phyloP scores from a whole-genome alignment of 2,797 vertebrate species.

The Hydrocynus forskahlii region DNA sequence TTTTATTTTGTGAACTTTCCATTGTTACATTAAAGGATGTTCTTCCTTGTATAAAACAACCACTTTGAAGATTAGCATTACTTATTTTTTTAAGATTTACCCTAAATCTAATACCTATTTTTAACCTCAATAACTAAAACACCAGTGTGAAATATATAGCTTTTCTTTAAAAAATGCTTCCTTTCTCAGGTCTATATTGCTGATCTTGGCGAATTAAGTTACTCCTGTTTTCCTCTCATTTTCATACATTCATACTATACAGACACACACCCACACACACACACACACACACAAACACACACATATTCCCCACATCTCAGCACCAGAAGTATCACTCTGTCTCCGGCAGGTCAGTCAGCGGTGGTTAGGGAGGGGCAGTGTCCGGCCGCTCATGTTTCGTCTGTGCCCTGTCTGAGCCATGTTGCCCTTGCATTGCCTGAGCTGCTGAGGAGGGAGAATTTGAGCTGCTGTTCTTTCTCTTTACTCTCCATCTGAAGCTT shows the following conservation, averaged over 20 bases:
- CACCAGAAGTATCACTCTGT: conserved; percentile 29
- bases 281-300: too few species aligned
- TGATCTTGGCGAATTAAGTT: not conserved
- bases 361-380: conserved; percentile 26
- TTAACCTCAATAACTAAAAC: too few species aligned
- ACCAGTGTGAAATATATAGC: too few species aligned
- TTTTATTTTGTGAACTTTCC: too few species aligned
- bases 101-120: too few species aligned
- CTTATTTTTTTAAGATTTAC: too few species aligned
- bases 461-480: conserved; percentile 20
- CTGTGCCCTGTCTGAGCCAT: conserved; percentile 22
- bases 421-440: not conserved
- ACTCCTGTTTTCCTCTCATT: not conserved
- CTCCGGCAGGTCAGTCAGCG: conserved; percentile 24
- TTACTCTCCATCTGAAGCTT: conserved; percentile 1
- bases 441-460: conserved; percentile 40
- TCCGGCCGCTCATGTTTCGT: conserved; percentile 29
- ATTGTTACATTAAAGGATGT: too few species aligned
- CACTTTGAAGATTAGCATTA: too few species aligned
- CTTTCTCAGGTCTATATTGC: too few species aligned
- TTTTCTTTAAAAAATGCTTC: too few species aligned
- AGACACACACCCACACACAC: not conserved
- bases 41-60: too few species aligned
- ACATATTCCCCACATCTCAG: conserved; percentile 9
- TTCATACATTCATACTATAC: not conserved